Percentiles rank a stretch among this genome's conserved stretches.
These are phyloP conservation scores for Crioceris asparagi DNA, from an alignment of 2,888 invertebrate genomes.

Conservation along the genomic window DNA sequence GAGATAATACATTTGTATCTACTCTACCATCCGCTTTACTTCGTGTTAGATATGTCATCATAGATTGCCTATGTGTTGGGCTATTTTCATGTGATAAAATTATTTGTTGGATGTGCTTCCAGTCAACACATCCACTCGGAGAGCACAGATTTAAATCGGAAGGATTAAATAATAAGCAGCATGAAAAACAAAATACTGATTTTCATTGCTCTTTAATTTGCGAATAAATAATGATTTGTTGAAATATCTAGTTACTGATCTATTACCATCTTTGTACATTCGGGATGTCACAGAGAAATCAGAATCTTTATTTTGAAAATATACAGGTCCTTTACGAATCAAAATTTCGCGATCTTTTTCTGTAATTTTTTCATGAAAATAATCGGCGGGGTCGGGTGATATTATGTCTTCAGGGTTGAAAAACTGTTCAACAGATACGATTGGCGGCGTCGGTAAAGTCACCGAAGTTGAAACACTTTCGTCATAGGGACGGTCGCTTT, in stretches of 20 bases:
- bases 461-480: conserved; percentile 3
- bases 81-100: conserved; percentile 5
- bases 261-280: conserved; percentile 5
- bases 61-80: conserved; percentile 4
- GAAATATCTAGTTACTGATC: conserved; percentile 7
- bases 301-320: conserved; percentile 8
- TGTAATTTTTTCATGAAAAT: conserved; percentile 5
- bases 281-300: conserved; percentile 6
- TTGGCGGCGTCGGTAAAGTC: conserved; percentile 1
- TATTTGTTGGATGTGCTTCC: conserved; percentile 5
- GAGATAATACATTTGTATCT: background rate
- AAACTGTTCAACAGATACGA: conserved; percentile 2
- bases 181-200: conserved; percentile 4
- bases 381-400: conserved; percentile 6
- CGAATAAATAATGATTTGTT: conserved; percentile 2
- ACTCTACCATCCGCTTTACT: conserved; percentile 4
- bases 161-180: conserved; percentile 2
- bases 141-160: conserved; percentile 4
- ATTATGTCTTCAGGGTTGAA: conserved; percentile 4
- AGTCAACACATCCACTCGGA: conserved; percentile 4
- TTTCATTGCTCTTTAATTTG: conserved; percentile 8
- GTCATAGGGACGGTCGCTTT: conserved; percentile 6
- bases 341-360: conserved; percentile 6
- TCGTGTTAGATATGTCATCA: conserved; percentile 3
- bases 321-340: conserved; percentile 8